Conservation (phyloP, 2,797 vertebrate species). For the Diplodus sargus region DNA sequence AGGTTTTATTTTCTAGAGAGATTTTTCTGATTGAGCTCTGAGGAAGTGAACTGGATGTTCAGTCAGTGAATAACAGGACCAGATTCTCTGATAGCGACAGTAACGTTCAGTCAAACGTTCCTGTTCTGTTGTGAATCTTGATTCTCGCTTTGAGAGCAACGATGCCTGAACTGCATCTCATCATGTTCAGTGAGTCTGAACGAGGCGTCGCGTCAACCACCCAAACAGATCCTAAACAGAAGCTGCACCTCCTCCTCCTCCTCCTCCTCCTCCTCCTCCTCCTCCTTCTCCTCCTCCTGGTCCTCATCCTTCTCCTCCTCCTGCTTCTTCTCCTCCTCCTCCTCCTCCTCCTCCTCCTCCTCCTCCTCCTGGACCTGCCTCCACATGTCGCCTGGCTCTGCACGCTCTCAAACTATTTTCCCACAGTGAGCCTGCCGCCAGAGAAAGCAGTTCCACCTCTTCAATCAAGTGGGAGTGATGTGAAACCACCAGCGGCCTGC, state of each 20-base stretch:
- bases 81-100: no score
- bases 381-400: constrained; percentile 79
- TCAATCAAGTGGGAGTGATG: constrained; percentile 53
- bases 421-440: constrained; percentile 88
- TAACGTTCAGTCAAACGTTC: not conserved
- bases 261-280: no score
- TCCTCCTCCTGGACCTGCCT: constrained; percentile 13
- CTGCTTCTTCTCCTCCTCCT: no score
- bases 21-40: no score
- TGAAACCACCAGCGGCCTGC: constrained; percentile 11
- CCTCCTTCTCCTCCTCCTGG: no score
- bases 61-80: no score
- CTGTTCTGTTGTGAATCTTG: no score
- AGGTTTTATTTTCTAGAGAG: no score
- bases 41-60: no score
- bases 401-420: constrained; percentile 84
- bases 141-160: not conserved
- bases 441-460: constrained; percentile 82
- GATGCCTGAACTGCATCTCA: not conserved
- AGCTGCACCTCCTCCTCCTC: not conserved
- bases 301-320: no score
- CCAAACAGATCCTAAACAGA: not conserved
- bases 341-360: no score
- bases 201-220: not conserved
- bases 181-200: not conserved